Percentiles rank a stretch among this genome's conserved stretches.
Evolutionary conservation across 1,140 invertebrate genomes (phyloP).

Genomic region (Nasonia vitripennis): DNA sequence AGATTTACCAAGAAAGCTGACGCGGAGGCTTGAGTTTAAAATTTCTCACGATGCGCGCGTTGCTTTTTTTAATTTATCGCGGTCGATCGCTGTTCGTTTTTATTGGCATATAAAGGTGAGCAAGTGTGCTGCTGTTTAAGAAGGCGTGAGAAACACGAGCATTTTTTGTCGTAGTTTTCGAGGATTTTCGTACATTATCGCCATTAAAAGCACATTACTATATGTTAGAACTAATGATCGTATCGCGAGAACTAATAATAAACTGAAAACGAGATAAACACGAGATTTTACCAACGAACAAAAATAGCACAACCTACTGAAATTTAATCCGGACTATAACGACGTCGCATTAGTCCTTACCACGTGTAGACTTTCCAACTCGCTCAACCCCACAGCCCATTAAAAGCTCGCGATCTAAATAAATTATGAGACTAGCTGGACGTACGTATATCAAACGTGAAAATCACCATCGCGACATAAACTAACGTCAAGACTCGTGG

Average conservation of each 20-base stretch:
- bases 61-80: not conserved
- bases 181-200: not conserved
- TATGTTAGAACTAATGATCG: too few relatives aligned
- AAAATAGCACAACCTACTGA: too few relatives aligned
- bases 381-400: not conserved
- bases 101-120: not conserved
- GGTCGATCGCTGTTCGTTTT: not conserved
- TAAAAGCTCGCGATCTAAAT: constrained; percentile 1
- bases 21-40: not conserved
- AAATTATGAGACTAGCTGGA: not conserved
- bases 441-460: too few relatives aligned
- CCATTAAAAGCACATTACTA: not conserved
- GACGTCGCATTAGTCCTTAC: too few relatives aligned
- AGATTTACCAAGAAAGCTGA: not conserved
- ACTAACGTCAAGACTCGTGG: not conserved
- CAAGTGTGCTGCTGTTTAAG: not conserved
- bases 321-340: too few relatives aligned
- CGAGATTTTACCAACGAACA: too few relatives aligned
- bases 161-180: too few relatives aligned
- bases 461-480: not conserved
- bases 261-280: too few relatives aligned
- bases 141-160: not conserved
- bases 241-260: too few relatives aligned
- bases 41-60: constrained; percentile 5
- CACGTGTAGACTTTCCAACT: not conserved